These are phyloP conservation scores for Drosophila lowei DNA, from an alignment of 1,140 invertebrate species.

Conservation along the genomic window DNA sequence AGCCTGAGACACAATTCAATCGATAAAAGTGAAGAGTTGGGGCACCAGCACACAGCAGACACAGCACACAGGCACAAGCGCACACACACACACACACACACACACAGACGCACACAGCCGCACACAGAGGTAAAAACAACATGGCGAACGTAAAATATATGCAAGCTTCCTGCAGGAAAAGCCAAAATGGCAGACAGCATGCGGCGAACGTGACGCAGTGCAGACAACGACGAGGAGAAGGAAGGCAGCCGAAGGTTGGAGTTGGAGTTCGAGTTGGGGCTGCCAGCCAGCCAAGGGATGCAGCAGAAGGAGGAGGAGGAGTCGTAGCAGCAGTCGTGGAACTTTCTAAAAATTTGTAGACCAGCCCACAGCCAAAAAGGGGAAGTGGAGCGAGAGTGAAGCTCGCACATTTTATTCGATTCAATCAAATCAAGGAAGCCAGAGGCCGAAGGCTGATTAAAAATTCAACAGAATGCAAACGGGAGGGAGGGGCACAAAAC, in stretches of 20 bases:
- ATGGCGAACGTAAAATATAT: conserved; percentile 76
- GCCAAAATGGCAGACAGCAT: conserved; percentile 72
- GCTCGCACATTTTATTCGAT: conserved; percentile 35
- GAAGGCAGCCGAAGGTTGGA: neutral
- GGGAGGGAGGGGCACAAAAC: conserved; percentile 1
- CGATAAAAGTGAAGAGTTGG: conserved; percentile 81
- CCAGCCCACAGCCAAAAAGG: conserved; percentile 10
- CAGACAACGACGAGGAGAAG: conserved; percentile 27
- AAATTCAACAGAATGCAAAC: conserved; percentile 16
- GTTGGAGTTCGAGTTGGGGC: conserved; percentile 27
- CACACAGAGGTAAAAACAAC: conserved; percentile 50
- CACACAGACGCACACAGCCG: conserved; percentile 42
- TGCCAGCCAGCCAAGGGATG: too few species aligned
- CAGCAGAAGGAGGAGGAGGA: too few species aligned
- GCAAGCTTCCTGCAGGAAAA: conserved; percentile 80
- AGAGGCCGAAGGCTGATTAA: conserved; percentile 33
- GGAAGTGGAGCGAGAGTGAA: conserved; percentile 19
- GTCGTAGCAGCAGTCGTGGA: conserved; percentile 16
- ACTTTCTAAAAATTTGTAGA: conserved; percentile 52
- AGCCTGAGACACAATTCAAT: conserved; percentile 80
- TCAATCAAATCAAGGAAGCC: conserved; percentile 34
- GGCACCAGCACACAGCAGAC: conserved; percentile 65
- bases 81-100: conserved; percentile 35
- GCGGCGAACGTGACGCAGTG: conserved; percentile 68
- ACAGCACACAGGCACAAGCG: conserved; percentile 29